Conservation (phyloP, 2,797 vertebrate genomes). For the Trichosurus vulpecula region DNA sequence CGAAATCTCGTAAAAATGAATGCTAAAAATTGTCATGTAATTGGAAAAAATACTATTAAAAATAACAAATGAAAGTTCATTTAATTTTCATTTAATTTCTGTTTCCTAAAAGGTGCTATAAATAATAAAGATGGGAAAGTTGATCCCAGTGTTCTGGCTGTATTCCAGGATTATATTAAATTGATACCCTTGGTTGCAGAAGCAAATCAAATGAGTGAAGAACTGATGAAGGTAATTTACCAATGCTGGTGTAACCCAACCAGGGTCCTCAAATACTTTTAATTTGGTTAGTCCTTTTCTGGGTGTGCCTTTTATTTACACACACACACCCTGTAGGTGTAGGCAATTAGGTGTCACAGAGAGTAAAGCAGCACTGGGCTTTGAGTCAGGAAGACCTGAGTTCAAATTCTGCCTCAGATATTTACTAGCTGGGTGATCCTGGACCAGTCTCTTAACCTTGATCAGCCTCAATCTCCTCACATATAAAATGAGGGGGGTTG, state of each 20-base stretch:
- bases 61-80: not conserved
- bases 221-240: constrained; percentile 89
- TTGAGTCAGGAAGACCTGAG: not conserved
- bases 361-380: not conserved
- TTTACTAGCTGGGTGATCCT: not conserved
- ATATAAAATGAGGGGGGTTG: not conserved
- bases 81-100: not conserved
- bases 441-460: not conserved
- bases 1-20: not conserved
- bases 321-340: not conserved
- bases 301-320: not conserved
- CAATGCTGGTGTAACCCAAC: not conserved
- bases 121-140: constrained; percentile 78
- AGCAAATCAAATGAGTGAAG: constrained; percentile 94
- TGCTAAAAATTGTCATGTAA: not conserved
- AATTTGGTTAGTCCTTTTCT: not conserved
- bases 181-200: constrained; percentile 92
- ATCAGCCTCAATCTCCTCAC: not conserved
- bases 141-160: constrained; percentile 90
- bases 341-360: not conserved
- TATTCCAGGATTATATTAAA: constrained; percentile 92
- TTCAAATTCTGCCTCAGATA: not conserved
- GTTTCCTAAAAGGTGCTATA: constrained; percentile 77
- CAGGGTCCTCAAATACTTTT: not conserved
- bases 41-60: not conserved